phyloP scores from a whole-genome alignment of 64 coral and sea anemone genomes.

The Trachythela sp. region DNA sequence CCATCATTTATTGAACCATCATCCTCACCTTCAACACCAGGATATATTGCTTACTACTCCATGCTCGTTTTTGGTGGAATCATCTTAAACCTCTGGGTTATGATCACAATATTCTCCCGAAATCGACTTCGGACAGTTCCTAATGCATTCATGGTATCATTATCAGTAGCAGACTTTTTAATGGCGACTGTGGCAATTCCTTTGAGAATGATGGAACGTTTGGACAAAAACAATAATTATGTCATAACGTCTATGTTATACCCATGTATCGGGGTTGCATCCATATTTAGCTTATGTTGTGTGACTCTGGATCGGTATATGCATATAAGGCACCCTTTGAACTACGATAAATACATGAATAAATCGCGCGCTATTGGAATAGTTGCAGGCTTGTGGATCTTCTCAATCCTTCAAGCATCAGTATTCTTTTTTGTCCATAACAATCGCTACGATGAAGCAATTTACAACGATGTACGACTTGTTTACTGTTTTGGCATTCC shows the following conservation, averaged over 20 bases:
- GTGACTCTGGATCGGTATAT: not conserved
- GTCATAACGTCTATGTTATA: not conserved
- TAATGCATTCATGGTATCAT: not conserved
- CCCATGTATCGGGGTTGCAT: not conserved
- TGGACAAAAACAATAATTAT: not conserved
- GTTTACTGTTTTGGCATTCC: not conserved
- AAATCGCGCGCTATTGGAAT: not conserved
- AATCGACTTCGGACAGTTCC: not conserved
- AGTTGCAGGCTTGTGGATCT: not conserved
- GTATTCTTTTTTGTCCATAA: not conserved
- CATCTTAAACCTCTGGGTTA: not conserved
- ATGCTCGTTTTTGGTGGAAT: not conserved
- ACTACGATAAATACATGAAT: slow-evolving; percentile 6
- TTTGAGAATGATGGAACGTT: not conserved
- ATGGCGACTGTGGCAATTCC: slow-evolving; percentile 1
- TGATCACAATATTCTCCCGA: not conserved
- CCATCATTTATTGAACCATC: too few species aligned
- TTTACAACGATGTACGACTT: not conserved
- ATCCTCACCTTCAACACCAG: not conserved
- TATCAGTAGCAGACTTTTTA: not conserved
- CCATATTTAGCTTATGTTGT: slow-evolving; percentile 4
- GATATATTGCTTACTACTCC: not conserved
- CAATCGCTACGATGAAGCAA: not conserved
- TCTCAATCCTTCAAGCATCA: not conserved
- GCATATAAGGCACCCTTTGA: not conserved